Conservation (phyloP, 2,797 vertebrate genomes). For the Lacerta agilis region DNA sequence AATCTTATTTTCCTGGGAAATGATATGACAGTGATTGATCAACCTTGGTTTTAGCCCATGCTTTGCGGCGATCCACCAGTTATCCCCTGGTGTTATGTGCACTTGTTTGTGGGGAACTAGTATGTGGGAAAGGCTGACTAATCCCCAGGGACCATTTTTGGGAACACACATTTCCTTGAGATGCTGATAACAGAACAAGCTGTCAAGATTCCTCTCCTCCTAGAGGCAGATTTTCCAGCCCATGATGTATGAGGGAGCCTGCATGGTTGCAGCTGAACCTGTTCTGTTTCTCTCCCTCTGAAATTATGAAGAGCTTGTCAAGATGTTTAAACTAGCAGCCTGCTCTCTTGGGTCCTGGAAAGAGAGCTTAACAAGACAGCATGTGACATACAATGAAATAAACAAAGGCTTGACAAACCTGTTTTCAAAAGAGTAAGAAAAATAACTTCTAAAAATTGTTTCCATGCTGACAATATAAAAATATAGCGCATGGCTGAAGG, state of each 20-base stretch:
- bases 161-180: neutral
- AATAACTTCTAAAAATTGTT: constrained; percentile 61
- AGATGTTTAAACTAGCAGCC: rapidly evolving
- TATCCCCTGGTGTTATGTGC: neutral
- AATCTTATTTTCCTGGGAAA: neutral
- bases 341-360: neutral
- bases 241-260: neutral
- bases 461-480: constrained; percentile 57
- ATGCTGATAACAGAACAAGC: rapidly evolving
- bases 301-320: rapidly evolving
- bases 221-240: neutral
- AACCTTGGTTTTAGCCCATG: neutral
- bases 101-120: neutral
- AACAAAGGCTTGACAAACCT: constrained; percentile 39
- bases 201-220: neutral
- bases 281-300: neutral
- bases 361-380: neutral
- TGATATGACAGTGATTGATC: neutral
- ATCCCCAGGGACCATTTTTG: neutral
- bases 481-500: constrained; percentile 34
- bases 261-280: rapidly evolving
- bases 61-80: neutral
- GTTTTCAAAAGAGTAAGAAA: constrained; percentile 45
- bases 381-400: neutral
- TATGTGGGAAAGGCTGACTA: neutral